Percentiles rank a stretch among this genome's conserved stretches.
phyloP scores from a whole-genome alignment of 2,888 invertebrate genomes.

The Laothoe populi region DNA sequence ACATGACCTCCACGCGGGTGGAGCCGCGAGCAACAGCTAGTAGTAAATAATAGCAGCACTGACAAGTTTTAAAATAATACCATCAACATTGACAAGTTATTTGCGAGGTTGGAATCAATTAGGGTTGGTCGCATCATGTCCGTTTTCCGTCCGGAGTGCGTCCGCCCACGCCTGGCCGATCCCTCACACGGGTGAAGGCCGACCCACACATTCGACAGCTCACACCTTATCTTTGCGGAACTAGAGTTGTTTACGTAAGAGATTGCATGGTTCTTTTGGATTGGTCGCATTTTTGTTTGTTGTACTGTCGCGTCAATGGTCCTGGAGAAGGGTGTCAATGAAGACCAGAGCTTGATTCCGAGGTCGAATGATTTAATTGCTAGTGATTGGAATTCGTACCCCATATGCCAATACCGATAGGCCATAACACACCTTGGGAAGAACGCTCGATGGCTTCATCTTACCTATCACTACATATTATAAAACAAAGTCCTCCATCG shows the following conservation, averaged over 20 bases:
- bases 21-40: too few relatives aligned
- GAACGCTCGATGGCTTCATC: too few relatives aligned
- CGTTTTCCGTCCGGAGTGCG: background rate
- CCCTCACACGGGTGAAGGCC: slow-evolving; percentile 23
- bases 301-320: too few relatives aligned
- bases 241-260: background rate
- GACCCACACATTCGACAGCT: background rate
- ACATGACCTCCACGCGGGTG: too few relatives aligned
- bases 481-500: too few relatives aligned
- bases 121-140: slow-evolving; percentile 1
- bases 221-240: slow-evolving; percentile 2
- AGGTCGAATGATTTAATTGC: too few relatives aligned
- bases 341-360: too few relatives aligned
- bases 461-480: too few relatives aligned
- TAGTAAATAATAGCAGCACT: background rate
- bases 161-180: slow-evolving; percentile 3
- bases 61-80: background rate
- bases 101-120: slow-evolving; percentile 5
- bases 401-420: too few relatives aligned
- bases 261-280: background rate
- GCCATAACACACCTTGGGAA: too few relatives aligned
- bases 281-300: background rate
- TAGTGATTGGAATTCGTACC: too few relatives aligned
- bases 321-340: background rate
- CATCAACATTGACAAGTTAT: background rate